Conservation (phyloP, 2,113 vertebrate genomes). For the Corvus moneduloides region DNA sequence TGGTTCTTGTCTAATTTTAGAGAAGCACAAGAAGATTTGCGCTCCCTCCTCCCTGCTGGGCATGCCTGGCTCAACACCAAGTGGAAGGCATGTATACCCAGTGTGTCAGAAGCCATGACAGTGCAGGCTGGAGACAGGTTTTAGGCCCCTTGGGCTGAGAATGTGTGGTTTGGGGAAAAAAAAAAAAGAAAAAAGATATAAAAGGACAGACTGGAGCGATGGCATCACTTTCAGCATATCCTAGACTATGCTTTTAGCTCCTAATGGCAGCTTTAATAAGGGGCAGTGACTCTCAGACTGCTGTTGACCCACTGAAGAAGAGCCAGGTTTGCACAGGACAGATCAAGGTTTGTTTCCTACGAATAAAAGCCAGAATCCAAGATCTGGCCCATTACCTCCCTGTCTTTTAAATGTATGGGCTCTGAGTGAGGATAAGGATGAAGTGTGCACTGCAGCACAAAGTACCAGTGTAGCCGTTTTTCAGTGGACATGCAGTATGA, state of each 20-base stretch:
- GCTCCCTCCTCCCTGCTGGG: not conserved
- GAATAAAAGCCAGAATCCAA: not conserved
- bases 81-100: not conserved
- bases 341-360: not conserved
- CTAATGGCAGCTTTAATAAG: not conserved
- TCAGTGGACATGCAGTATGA: not conserved
- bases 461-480: not conserved
- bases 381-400: not conserved
- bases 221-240: not conserved
- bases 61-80: not conserved
- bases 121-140: not conserved
- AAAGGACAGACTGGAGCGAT: not conserved
- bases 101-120: not conserved
- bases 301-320: not conserved
- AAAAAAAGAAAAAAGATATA: too few relatives aligned
- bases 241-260: not conserved
- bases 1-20: not conserved
- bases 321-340: not conserved
- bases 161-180: not conserved
- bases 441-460: not conserved
- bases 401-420: conserved; percentile 5
- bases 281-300: not conserved
- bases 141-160: not conserved
- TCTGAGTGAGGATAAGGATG: not conserved
- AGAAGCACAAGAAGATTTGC: not conserved